Evolutionary conservation across 2,888 invertebrate species (phyloP), one percentile per base, ranked within the genome.

Genomic region (Acanthosoma haemorrhoidale): DNA sequence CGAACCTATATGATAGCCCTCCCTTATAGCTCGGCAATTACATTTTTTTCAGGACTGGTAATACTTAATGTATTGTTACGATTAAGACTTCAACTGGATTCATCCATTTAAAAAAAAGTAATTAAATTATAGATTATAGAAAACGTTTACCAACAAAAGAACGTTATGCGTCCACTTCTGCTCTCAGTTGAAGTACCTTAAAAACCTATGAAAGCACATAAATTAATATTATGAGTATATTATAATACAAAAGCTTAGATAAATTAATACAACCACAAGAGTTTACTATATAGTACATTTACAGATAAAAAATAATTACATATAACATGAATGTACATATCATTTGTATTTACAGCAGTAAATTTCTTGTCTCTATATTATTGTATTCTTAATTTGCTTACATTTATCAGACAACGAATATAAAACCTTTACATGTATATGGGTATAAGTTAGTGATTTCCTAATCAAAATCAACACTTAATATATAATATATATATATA

Each of bases 181-280:
- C 51, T 25, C 25, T 51, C 51, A 51, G 51, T 51, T 21, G 2
- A 9, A 25, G 51, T 51, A 51, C n/a, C 25, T 51, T n/a, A 51
- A 51, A 51, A 51, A 25, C 51, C 51, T 51, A 64, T 15, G 15
- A 16, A 41, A 64, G 64, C 64, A 64, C 18, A 38, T 29, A 64
- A 64, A n/a, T 29, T 25, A 64, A 39, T 29, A 25, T 51, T 51
- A 51, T 21, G n/a, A 64, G n/a, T 25, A 29, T 39, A 25, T n/a
- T 59, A 59, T 59, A 9, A 39, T 39, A 39, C 18, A 39, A 39
- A 64, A 38, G 36, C 64, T 64, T 39, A 64, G 38, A 25, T 41
- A 64, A 64, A 64, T 15, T 39, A 41, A 64, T 64, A 64, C 64
- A 64, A 64, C 64, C 64, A 64, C 64, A 64, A 64, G 38, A 64